Evolutionary conservation across 2,888 invertebrate genomes (phyloP).

Genomic region (Amaurobius ferox): DNA sequence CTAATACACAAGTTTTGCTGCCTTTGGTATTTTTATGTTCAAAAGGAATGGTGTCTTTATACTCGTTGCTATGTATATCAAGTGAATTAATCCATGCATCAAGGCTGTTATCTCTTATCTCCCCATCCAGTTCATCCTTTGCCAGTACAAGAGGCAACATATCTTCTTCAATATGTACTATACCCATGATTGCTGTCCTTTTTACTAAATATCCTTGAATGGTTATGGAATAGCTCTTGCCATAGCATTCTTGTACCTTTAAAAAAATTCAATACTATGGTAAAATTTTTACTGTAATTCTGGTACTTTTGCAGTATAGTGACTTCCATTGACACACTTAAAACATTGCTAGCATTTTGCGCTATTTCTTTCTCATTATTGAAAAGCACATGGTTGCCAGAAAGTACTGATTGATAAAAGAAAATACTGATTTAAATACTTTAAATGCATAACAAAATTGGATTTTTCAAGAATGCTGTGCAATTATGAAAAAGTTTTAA

Average conservation of each 20-base stretch:
- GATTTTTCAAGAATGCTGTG: too few relatives aligned
- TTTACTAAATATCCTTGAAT: slow-evolving; percentile 35
- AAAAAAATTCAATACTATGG: background rate
- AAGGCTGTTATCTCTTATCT: background rate
- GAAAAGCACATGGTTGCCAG: too few relatives aligned
- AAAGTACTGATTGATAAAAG: too few relatives aligned
- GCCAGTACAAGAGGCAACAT: slow-evolving; percentile 33
- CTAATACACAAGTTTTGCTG: background rate
- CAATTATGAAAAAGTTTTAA: too few relatives aligned
- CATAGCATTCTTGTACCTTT: slow-evolving; percentile 30
- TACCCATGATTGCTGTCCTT: slow-evolving; percentile 7
- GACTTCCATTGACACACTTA: too few relatives aligned
- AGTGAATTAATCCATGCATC: slow-evolving; percentile 7
- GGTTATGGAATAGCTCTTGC: slow-evolving; percentile 36
- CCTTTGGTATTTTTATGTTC: background rate
- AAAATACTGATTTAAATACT: too few relatives aligned
- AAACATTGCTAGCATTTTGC: too few relatives aligned
- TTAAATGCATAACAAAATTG: too few relatives aligned
- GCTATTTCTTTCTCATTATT: too few relatives aligned
- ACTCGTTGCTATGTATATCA: background rate
- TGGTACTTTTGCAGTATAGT: too few relatives aligned
- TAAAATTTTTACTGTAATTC: too few relatives aligned
- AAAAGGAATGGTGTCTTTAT: background rate
- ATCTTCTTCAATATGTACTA: slow-evolving; percentile 29
- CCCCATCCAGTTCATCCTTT: background rate